phyloP scores from a whole-genome alignment of 2,797 vertebrate species.

The Emydoidea blandingii region DNA sequence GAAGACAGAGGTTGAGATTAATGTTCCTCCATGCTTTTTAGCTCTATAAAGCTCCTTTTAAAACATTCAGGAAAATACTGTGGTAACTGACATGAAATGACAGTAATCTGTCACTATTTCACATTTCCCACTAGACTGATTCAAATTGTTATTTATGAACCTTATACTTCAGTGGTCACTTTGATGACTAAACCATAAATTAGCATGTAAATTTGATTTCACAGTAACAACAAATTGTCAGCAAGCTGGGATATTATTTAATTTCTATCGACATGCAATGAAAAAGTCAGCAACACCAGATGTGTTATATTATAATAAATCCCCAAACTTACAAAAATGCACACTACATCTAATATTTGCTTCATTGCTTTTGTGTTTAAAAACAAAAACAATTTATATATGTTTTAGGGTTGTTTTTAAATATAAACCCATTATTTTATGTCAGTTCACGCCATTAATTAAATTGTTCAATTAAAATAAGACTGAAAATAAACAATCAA shows the following conservation, averaged over 20 bases:
- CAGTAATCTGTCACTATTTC: conserved; percentile 61
- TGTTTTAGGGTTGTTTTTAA: conserved; percentile 14
- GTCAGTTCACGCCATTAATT: conserved; percentile 32
- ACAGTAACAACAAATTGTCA: conserved; percentile 63
- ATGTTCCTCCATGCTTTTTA: conserved; percentile 43
- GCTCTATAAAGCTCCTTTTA: conserved; percentile 32
- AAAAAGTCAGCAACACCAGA: conserved; percentile 66
- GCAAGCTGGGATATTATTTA: conserved; percentile 62
- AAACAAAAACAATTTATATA: conserved; percentile 30
- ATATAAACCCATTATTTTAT: conserved; percentile 14
- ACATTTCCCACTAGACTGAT: conserved; percentile 49
- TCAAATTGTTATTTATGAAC: conserved; percentile 65
- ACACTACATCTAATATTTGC: neutral
- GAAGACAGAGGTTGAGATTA: conserved; percentile 30
- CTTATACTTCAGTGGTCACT: conserved; percentile 69
- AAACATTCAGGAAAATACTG: conserved; percentile 18
- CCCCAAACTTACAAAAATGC: neutral
- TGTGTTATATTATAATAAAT: conserved; percentile 44
- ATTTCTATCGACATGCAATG: conserved; percentile 55
- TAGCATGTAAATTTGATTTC: conserved; percentile 72
- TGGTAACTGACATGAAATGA: conserved; percentile 63
- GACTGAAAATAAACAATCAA: neutral
- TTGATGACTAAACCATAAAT: conserved; percentile 78
- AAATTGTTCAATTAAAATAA: conserved; percentile 41
- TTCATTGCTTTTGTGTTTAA: conserved; percentile 30